Evolutionary conservation across 2,888 invertebrate genomes (phyloP), one percentile per base, ranked within the genome.

Genomic region (Myathropa florea): DNA sequence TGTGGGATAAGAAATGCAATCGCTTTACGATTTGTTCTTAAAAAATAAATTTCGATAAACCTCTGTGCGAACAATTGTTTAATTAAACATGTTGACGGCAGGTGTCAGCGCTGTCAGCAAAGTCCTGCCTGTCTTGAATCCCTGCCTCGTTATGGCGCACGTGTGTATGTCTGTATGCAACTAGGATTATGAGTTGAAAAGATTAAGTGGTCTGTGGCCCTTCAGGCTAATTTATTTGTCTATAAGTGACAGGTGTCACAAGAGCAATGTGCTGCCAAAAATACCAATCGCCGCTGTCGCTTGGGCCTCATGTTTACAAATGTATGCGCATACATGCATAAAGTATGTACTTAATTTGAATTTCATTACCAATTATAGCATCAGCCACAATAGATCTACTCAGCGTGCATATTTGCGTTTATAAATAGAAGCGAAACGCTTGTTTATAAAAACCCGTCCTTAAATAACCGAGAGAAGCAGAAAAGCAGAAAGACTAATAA

Each of bases 311-410:
- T 46, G 46, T 18, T 18, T 18, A 46, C 18, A 46, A 18, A 46
- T 46, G 46, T 46, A 46, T 39, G 14, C 14, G n/a, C 39, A 39
- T n/a, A 39, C n/a, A 39, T 18, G 39, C 14, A 39, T 6, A 39
- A 3, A 39, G n/a, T n/a, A n/a, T 39, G 39, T 68, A 67, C 68
- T 67, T 53, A 39, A 53, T 67, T 72, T 72, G 26, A 67, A 81
- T 75, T 75, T 81, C 75, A 81, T 81, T 75, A 75, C 68, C 80
- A 75, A 80, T 64, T 72, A 72, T 67, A 73, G 33, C 65, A 67
- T n/a, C 57, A 14, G 33, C 21, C 57, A 14, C 60, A 46, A 46
- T 46, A 6, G n/a, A n/a, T 10, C 39, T 12, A 70, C 59, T 26
- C 36, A 36, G 57, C 60, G 36, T 76, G 46, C n/a, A 71, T 57